These are phyloP conservation scores for Centropus unirufus DNA, from an alignment of 2,113 vertebrate genomes.

Conservation along the genomic window DNA sequence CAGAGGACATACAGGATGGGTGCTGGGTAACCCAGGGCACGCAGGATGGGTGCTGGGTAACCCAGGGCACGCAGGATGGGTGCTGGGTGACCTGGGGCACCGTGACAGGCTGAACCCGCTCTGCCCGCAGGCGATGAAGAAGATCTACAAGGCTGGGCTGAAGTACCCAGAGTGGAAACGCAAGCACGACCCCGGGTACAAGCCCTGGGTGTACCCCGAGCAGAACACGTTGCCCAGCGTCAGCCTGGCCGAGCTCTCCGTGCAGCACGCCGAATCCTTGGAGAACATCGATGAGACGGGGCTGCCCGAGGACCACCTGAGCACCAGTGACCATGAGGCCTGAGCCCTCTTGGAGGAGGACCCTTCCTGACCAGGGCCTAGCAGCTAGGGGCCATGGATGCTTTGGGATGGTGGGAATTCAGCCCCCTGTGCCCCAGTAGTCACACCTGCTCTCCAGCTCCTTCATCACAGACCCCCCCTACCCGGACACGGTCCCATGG, in stretches of 20 bases:
- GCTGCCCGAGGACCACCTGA: constrained; percentile 76
- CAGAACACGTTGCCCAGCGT: constrained; percentile 82
- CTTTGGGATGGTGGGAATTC: background rate
- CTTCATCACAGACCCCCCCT: background rate
- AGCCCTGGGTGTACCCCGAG: constrained; percentile 85
- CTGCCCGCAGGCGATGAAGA: constrained; percentile 81
- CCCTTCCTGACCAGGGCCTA: fast-evolving
- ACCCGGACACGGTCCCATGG: background rate
- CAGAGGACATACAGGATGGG: too few relatives aligned
- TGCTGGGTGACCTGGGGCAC: background rate
- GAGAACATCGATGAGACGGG: constrained; percentile 85
- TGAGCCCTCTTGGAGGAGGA: background rate
- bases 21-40: background rate
- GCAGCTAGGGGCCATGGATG: background rate
- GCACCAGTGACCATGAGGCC: constrained; percentile 81
- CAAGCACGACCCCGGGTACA: constrained; percentile 79
- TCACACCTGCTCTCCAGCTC: background rate
- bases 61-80: fast-evolving
- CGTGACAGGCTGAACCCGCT: fast-evolving
- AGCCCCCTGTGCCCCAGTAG: background rate
- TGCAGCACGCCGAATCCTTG: constrained; percentile 82
- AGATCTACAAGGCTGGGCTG: constrained; percentile 86
- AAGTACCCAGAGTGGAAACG: constrained; percentile 89
- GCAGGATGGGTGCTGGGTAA: background rate
- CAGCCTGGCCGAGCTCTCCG: constrained; percentile 70